phyloP scores from a whole-genome alignment of 2,797 vertebrate species.

The Catostomus latipinnis region DNA sequence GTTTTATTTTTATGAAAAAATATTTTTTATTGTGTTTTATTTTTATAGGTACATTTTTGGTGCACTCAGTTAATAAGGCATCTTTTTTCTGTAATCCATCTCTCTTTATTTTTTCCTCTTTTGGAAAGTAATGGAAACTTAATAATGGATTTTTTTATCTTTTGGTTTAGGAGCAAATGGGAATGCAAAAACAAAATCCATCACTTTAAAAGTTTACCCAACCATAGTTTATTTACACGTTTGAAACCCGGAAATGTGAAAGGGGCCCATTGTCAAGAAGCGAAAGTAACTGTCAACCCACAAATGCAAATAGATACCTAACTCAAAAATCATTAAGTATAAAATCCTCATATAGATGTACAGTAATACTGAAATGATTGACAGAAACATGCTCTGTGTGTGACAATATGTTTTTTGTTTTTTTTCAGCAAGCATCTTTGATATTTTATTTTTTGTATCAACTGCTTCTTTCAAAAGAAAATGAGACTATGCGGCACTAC shows the following conservation, averaged over 20 bases:
- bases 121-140: too few relatives aligned
- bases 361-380: background rate
- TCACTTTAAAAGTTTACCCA: too few relatives aligned
- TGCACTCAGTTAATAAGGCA: too few relatives aligned
- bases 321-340: background rate
- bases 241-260: too few relatives aligned
- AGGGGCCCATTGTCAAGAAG: slow-evolving; percentile 11
- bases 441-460: slow-evolving; percentile 2
- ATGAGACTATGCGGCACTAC: background rate
- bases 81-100: too few relatives aligned
- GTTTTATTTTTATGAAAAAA: background rate
- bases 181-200: too few relatives aligned
- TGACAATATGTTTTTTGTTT: background rate
- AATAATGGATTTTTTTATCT: too few relatives aligned
- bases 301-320: background rate
- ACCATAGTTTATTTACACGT: too few relatives aligned
- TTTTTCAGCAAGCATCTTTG: background rate
- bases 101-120: too few relatives aligned
- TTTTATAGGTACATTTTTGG: slow-evolving; percentile 5
- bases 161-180: too few relatives aligned
- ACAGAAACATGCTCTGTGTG: background rate
- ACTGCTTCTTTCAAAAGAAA: background rate
- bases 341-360: background rate
- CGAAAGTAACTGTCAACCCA: background rate
- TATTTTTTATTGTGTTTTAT: background rate